Conservation (phyloP, 1,140 invertebrate species). For the Zelostemma sp. region DNA sequence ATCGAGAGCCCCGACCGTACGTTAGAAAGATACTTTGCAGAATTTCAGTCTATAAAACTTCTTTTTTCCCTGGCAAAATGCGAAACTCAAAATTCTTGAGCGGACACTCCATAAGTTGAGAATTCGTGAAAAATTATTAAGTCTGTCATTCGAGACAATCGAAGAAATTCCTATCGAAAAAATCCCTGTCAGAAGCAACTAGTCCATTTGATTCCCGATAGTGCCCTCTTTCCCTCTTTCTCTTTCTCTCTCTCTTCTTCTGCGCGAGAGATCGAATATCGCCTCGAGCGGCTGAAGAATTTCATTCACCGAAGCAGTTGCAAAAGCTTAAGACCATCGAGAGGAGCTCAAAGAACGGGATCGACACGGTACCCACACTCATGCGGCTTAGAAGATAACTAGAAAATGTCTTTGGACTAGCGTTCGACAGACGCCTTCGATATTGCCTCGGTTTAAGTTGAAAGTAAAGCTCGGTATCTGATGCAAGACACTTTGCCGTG, state of each 20-base stretch:
- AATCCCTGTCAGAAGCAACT: constrained; percentile 20
- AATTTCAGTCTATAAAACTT: no score
- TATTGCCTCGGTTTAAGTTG: constrained; percentile 10
- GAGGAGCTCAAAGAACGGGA: constrained; percentile 18
- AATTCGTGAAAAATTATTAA: no score
- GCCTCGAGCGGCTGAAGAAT: constrained; percentile 23
- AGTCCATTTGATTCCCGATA: not conserved
- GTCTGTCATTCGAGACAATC: no score
- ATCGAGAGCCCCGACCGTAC: no score
- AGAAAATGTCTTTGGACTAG: constrained; percentile 8
- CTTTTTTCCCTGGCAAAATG: no score
- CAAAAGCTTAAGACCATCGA: constrained; percentile 15
- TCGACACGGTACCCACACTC: constrained; percentile 5
- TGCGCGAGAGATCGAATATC: constrained; percentile 13
- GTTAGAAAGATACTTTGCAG: no score
- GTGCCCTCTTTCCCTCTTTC: not conserved
- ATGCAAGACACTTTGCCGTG: not conserved
- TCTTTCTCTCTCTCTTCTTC: no score
- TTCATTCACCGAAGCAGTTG: constrained; percentile 26
- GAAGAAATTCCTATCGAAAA: constrained; percentile 12
- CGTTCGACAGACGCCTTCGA: constrained; percentile 13
- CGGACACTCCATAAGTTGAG: no score
- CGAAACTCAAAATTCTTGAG: no score
- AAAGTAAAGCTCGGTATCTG: constrained; percentile 4
- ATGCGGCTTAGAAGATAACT: constrained; percentile 5